Evolutionary conservation across 1,140 invertebrate genomes (phyloP).

Genomic region (Antheraea pernyi): DNA sequence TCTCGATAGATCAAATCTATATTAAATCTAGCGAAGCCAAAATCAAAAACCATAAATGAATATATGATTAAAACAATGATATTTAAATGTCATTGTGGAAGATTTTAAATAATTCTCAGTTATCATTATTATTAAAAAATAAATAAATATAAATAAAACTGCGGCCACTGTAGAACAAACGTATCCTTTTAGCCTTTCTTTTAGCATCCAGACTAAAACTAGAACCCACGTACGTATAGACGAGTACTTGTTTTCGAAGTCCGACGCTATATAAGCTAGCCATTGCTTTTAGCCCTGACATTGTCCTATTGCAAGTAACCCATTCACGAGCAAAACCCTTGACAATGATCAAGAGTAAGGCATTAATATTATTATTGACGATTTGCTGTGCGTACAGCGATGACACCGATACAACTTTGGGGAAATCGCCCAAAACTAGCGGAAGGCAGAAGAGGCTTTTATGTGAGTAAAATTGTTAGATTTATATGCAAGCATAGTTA

Average conservation of each 20-base stretch:
- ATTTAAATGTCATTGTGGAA: too few species aligned
- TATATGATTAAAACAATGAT: too few species aligned
- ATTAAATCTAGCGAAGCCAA: too few species aligned
- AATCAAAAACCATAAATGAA: too few species aligned
- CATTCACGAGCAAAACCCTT: conserved; percentile 33
- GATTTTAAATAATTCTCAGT: too few species aligned
- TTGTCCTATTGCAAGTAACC: conserved; percentile 41
- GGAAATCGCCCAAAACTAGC: background rate
- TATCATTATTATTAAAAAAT: too few species aligned
- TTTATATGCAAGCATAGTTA: background rate
- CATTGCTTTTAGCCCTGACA: conserved; percentile 63
- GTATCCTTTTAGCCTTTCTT: conserved; percentile 65
- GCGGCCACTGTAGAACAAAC: conserved; percentile 33
- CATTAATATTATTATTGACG: background rate
- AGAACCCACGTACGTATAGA: conserved; percentile 60
- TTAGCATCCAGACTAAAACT: conserved; percentile 51
- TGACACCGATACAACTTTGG: conserved; percentile 4
- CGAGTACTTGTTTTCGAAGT: conserved; percentile 50
- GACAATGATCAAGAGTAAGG: conserved; percentile 11
- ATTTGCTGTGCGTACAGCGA: background rate
- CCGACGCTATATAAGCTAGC: conserved; percentile 71
- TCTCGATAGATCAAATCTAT: too few species aligned
- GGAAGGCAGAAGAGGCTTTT: conserved; percentile 32
- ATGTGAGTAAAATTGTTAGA: conserved; percentile 34
- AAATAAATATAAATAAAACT: conserved; percentile 4